Conservation (phyloP, 2,888 invertebrate genomes). For the Megastigmus dorsalis region DNA sequence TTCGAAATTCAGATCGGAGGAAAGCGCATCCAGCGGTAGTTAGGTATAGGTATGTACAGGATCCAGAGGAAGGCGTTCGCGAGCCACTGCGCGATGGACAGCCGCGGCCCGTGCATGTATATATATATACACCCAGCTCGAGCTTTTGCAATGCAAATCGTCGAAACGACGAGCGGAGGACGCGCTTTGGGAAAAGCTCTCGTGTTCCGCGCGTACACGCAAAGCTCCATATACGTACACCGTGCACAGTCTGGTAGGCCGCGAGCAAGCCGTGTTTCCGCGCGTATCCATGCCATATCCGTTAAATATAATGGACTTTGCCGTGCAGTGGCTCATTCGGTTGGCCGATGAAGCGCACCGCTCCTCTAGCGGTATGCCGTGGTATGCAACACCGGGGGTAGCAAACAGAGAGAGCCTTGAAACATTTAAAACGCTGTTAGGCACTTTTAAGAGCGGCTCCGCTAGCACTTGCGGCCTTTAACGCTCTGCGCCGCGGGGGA, state of each 20-base stretch:
- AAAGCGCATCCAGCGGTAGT: no score
- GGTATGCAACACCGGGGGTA: no score
- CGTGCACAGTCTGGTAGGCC: no score
- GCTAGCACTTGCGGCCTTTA: neutral
- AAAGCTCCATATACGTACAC: neutral
- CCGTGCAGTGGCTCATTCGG: neutral
- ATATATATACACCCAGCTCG: constrained; percentile 43
- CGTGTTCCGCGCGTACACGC: neutral
- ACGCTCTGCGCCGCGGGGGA: neutral
- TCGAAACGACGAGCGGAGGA: constrained; percentile 23
- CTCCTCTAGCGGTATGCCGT: no score
- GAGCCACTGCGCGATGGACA: no score
- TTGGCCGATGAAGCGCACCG: neutral
- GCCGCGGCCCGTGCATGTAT: no score
- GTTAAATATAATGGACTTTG: constrained; percentile 33
- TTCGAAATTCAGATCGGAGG: constrained; percentile 57
- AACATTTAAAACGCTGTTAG: constrained; percentile 32
- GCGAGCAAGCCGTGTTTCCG: no score
- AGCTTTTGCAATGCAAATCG: constrained; percentile 69
- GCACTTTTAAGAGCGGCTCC: neutral
- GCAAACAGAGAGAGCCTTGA: no score
- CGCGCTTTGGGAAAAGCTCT: neutral
- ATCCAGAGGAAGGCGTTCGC: no score
- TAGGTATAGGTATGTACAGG: no score
- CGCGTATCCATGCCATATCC: neutral